Evolutionary conservation across 2,797 vertebrate species (phyloP).

Genomic region (Acipenser transmontanus): DNA sequence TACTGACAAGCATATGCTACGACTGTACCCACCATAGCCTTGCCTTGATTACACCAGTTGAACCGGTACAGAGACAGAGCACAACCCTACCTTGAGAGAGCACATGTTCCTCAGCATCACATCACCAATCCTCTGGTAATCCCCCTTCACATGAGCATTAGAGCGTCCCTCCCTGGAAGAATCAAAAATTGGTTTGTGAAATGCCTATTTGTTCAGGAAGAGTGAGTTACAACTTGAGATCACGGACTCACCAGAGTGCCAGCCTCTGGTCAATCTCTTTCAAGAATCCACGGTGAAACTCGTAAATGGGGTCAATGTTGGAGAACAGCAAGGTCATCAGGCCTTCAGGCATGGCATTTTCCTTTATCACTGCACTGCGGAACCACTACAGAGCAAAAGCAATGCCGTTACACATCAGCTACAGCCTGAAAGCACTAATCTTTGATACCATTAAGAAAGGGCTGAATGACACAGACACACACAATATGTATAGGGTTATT

Average conservation of each 20-base stretch:
- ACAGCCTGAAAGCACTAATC: neutral
- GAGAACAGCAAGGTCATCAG: slow-evolving; percentile 89
- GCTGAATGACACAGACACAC: neutral
- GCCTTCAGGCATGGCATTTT: slow-evolving; percentile 79
- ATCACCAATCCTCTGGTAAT: slow-evolving; percentile 83
- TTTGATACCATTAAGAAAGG: neutral
- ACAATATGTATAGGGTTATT: slow-evolving; percentile 2
- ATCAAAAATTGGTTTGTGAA: neutral
- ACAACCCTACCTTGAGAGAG: slow-evolving; percentile 69
- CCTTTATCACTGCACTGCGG: slow-evolving; percentile 84
- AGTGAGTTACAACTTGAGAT: too few species aligned
- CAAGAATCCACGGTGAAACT: slow-evolving; percentile 89
- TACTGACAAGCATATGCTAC: too few species aligned
- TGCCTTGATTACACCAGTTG: too few species aligned
- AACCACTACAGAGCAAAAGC: slow-evolving; percentile 71
- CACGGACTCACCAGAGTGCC: slow-evolving; percentile 71
- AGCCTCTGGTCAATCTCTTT: slow-evolving; percentile 87
- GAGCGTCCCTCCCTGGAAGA: slow-evolving; percentile 79
- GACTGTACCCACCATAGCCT: too few species aligned
- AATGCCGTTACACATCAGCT: neutral
- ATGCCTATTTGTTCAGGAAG: too few species aligned
- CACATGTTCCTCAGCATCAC: slow-evolving; percentile 87
- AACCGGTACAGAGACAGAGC: too few species aligned
- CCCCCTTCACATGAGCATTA: slow-evolving; percentile 63
- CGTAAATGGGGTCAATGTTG: slow-evolving; percentile 87